phyloP scores from a whole-genome alignment of 2,888 invertebrate species.

The Drosophila mulleri region DNA sequence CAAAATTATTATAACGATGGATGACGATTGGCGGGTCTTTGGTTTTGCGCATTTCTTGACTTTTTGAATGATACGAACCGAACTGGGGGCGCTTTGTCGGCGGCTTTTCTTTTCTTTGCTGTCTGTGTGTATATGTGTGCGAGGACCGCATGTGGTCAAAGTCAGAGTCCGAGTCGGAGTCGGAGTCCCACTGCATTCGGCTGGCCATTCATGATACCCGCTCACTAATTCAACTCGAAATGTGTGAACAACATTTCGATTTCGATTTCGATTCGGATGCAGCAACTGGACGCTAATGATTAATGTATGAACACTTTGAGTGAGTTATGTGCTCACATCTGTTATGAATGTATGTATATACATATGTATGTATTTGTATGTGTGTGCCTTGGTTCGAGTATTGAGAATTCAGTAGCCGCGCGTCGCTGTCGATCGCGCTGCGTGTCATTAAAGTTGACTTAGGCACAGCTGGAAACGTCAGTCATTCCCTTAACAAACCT shows the following conservation, averaged over 20 bases:
- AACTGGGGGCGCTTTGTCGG: slow-evolving; percentile 63
- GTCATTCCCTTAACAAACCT: slow-evolving; percentile 33
- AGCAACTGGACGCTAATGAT: slow-evolving; percentile 64
- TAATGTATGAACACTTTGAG: slow-evolving; percentile 72
- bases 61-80: slow-evolving; percentile 52
- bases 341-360: neutral
- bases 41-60: slow-evolving; percentile 74
- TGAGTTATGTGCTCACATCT: slow-evolving; percentile 43
- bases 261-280: slow-evolving; percentile 22
- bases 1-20: slow-evolving; percentile 79
- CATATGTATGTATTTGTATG: no score
- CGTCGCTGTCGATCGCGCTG: slow-evolving; percentile 73
- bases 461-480: slow-evolving; percentile 69
- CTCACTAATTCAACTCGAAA: slow-evolving; percentile 77
- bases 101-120: slow-evolving; percentile 62
- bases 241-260: slow-evolving; percentile 71
- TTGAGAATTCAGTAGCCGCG: slow-evolving; percentile 70
- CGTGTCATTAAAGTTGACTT: slow-evolving; percentile 80
- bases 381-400: slow-evolving; percentile 12
- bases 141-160: slow-evolving; percentile 64
- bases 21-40: slow-evolving; percentile 65
- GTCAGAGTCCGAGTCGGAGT: neutral
- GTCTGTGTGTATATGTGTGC: slow-evolving; percentile 55
- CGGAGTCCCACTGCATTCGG: slow-evolving; percentile 29
- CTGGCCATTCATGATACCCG: slow-evolving; percentile 68